These are phyloP conservation scores for Paedocypris micromegethes DNA, from an alignment of 2,797 vertebrate species.

Conservation along the genomic window DNA sequence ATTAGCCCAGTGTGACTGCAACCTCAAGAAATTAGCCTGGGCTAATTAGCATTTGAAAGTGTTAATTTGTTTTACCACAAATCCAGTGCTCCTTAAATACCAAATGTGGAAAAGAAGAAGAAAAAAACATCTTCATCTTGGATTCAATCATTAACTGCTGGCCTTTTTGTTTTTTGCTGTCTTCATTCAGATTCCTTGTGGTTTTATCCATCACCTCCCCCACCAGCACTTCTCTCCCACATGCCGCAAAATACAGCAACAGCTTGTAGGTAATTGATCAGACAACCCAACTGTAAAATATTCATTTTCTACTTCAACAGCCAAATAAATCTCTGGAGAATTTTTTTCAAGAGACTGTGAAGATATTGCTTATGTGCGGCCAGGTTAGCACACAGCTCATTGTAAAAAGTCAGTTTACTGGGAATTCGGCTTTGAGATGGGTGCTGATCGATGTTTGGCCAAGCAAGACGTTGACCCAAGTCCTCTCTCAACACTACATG, in stretches of 20 bases:
- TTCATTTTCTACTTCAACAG: constrained; percentile 99
- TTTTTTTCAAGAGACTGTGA: constrained; percentile 74
- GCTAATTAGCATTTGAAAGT: constrained; percentile 76
- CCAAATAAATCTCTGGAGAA: constrained; percentile 97
- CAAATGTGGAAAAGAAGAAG: constrained; percentile 29
- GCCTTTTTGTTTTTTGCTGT: constrained; percentile 66
- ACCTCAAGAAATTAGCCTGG: constrained; percentile 74
- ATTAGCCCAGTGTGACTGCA: constrained; percentile 72
- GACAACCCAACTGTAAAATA: constrained; percentile 99
- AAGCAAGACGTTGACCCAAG: constrained; percentile 49
- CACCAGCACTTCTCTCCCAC: constrained; percentile 81
- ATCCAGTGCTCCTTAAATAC: constrained; percentile 61
- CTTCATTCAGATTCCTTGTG: constrained; percentile 73
- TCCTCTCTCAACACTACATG: constrained; percentile 56
- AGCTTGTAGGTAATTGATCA: constrained; percentile 99
- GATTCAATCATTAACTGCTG: constrained; percentile 64
- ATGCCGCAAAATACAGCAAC: constrained; percentile 93
- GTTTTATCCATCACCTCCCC: constrained; percentile 71
- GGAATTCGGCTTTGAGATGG: constrained; percentile 39
- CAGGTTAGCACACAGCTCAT: constrained; percentile 77
- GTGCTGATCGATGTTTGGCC: constrained; percentile 59
- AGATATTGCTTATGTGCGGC: constrained; percentile 97
- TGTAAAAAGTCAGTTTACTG: constrained; percentile 60
- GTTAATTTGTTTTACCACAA: constrained; percentile 81
- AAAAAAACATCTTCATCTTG: constrained; percentile 62